These are phyloP conservation scores for Tetranychus truncatus DNA, from an alignment of 2,888 invertebrate species.

Conservation along the genomic window DNA sequence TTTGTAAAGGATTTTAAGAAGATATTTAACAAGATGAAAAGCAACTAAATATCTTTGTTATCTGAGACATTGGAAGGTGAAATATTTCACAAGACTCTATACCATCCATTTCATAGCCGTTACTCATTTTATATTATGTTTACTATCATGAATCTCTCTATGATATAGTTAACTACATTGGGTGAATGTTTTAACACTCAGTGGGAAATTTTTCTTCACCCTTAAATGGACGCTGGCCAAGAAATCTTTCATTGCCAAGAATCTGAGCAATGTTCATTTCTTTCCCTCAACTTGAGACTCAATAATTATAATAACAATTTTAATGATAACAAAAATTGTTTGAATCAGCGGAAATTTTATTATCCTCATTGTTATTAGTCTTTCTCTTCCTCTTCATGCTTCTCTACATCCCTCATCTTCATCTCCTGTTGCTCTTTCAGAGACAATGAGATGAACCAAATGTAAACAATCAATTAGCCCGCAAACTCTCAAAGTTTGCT, in stretches of 20 bases:
- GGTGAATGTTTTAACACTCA: not conserved
- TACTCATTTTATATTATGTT: not conserved
- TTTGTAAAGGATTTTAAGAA: not conserved
- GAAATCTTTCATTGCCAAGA: not conserved
- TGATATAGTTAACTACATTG: not conserved
- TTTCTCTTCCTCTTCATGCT: not conserved
- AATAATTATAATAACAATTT: not conserved
- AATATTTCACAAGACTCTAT: not conserved
- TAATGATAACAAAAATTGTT: not conserved
- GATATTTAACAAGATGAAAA: not conserved
- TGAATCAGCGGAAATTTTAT: not conserved
- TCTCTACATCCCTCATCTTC: constrained; percentile 19
- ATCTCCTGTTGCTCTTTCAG: constrained; percentile 60
- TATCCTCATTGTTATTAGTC: not conserved
- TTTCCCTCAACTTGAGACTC: not conserved
- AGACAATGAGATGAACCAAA: constrained; percentile 35
- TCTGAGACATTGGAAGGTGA: not conserved
- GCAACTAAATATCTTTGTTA: not conserved
- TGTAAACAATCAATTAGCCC: constrained; percentile 19
- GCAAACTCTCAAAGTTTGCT: not conserved
- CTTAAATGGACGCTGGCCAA: not conserved
- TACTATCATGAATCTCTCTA: not conserved
- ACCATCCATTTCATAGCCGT: not conserved
- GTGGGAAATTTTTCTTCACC: not conserved
- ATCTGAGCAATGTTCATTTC: not conserved